Percentiles rank a stretch among this genome's conserved stretches.
phyloP scores from a whole-genome alignment of 2,113 vertebrate species.

The Nestor notabilis region DNA sequence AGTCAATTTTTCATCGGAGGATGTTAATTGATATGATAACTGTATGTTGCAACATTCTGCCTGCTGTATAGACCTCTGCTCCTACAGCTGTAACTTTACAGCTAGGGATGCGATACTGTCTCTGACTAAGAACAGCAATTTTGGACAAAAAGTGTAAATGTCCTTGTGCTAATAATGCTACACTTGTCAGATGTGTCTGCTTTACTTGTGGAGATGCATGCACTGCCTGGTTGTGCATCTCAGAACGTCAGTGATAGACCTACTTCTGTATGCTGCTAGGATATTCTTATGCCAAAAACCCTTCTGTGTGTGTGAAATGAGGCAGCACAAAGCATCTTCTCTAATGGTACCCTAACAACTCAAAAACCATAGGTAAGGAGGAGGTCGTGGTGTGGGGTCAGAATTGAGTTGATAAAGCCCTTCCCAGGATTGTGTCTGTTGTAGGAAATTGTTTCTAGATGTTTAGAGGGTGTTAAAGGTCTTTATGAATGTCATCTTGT shows the following conservation, averaged over 20 bases:
- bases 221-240: background rate
- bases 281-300: background rate
- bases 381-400: background rate
- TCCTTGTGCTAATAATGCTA: background rate
- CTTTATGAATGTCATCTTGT: accelerated
- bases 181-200: background rate
- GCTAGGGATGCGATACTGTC: accelerated
- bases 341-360: background rate
- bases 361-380: background rate
- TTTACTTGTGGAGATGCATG: background rate
- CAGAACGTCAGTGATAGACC: background rate
- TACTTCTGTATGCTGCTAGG: background rate
- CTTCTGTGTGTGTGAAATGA: background rate
- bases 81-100: too few species aligned
- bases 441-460: background rate
- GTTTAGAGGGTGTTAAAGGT: accelerated
- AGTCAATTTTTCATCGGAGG: accelerated
- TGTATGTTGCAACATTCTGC: accelerated
- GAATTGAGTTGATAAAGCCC: background rate
- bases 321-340: background rate
- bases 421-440: background rate
- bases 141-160: background rate
- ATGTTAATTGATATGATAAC: background rate
- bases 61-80: too few species aligned
- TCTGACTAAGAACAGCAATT: background rate